Base-by-base conservation (phyloP, 2,888 invertebrate genomes). In the Leptinotarsa rubiginosa region DNA sequence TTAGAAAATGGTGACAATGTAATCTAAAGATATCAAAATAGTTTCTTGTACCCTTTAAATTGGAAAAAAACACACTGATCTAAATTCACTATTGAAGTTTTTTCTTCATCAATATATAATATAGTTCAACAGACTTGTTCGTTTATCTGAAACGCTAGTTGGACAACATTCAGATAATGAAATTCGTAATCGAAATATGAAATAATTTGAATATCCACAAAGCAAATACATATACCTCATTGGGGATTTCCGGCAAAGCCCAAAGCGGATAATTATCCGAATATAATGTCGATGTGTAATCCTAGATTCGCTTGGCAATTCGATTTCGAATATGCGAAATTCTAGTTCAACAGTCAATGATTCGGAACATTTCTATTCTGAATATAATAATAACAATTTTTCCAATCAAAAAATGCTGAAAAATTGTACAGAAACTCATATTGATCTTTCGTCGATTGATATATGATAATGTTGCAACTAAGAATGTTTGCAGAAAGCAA, bases 261-360 rank as follows among this genome's bases (percentile, higher is more conserved):
- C 62, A 62, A 41, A 62, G 41, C 62, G n/a, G 62, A 62, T 62
- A 62, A 62, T 62, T 62, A 41, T 41, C 62, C 31, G 7, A 41
- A 62, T 41, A 62, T 62, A 41, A 62, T 62, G 31, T 62, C 62
- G 62, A 31, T 62, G n/a, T 62, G 62, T 69, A 56, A 69, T 69
- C 69, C 69, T 47, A 47, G 47, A 56, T 69, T 13, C 56, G 31
- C 54, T 41, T 68, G 31, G 31, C 54, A 69, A 69, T 69, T 56
- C 47, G 56, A 47, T 69, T 56, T 47, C 47, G 59, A 56, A 68
- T 68, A 59, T 69, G 47, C 18, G 18, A 54, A 56, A 54, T 68
- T 68, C 18, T 16, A 56, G 52, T 69, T 69, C 56, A 69, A 47
- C 47, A 69, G 59, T 69, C 22, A 59, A 69, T 69, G 41, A 41